A percentile compares a stretch with the other conserved stretches of the same genome.
phyloP scores from a whole-genome alignment of 2,797 vertebrate genomes.

The Bradypus variegatus region DNA sequence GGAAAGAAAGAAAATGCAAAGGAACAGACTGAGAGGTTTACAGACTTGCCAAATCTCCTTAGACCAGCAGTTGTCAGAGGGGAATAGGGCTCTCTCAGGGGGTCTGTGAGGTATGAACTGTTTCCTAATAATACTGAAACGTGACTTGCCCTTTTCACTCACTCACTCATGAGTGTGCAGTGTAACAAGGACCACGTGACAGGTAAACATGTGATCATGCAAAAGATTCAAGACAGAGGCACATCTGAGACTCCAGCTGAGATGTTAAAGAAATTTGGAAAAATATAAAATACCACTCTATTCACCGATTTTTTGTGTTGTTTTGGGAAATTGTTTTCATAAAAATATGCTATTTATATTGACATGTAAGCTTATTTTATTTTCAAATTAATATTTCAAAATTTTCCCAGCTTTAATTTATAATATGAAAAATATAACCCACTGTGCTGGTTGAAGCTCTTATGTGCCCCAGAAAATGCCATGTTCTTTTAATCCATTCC shows the following conservation, averaged over 20 bases:
- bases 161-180: neutral
- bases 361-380: neutral
- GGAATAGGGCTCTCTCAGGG: fast-evolving
- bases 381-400: neutral
- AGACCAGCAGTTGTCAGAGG: neutral
- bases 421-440: neutral
- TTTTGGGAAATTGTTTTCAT: neutral
- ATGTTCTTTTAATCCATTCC: too few species aligned
- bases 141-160: fast-evolving
- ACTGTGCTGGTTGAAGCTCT: too few species aligned
- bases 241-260: neutral
- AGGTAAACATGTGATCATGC: neutral
- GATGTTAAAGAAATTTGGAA: neutral
- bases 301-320: neutral
- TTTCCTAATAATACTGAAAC: neutral
- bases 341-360: neutral
- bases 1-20: fast-evolving
- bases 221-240: neutral
- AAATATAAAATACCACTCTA: neutral
- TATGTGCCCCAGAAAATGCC: too few species aligned
- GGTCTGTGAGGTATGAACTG: neutral
- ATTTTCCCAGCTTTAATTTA: neutral
- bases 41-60: fast-evolving
- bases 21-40: fast-evolving
- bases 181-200: neutral